phyloP scores from a whole-genome alignment of 1,140 invertebrate genomes.

The Protaetia brevitarsis region DNA sequence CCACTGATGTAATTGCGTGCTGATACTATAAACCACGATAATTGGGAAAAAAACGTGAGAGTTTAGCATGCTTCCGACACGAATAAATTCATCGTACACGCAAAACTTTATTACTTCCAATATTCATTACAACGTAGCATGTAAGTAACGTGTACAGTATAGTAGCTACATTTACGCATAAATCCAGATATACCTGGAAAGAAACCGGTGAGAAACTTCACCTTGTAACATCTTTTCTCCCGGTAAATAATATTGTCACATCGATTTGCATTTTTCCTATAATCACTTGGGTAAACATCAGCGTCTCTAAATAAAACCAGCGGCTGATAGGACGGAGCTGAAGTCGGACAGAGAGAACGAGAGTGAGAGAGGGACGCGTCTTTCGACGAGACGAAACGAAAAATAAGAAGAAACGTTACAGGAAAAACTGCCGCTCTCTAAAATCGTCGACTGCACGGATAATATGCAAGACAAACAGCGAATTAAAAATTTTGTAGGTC shows the following conservation, averaged over 20 bases:
- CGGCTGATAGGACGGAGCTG: background rate
- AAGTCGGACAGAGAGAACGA: background rate
- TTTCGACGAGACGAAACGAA: background rate
- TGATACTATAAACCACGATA: too few relatives aligned
- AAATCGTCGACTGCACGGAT: background rate
- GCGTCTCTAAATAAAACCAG: background rate
- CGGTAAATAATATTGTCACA: constrained; percentile 16
- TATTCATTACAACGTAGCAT: too few relatives aligned
- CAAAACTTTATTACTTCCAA: too few relatives aligned
- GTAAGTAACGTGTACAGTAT: too few relatives aligned
- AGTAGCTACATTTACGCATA: too few relatives aligned
- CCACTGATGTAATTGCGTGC: too few relatives aligned
- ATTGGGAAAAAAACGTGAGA: too few relatives aligned
- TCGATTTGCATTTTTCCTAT: constrained; percentile 16
- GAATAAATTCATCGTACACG: too few relatives aligned
- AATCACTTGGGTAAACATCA: constrained; percentile 2
- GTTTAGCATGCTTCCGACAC: too few relatives aligned
- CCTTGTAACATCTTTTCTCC: background rate
- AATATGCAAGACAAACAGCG: background rate
- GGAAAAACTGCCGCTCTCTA: constrained; percentile 6
- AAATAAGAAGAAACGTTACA: constrained; percentile 1
- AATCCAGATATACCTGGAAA: constrained; percentile 3
- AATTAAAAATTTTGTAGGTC: background rate
- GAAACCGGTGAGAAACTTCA: background rate
- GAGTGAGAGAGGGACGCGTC: background rate